Percentiles rank a stretch among this genome's conserved stretches.
phyloP scores from a whole-genome alignment of 2,888 invertebrate genomes.

The Drosophila neoperkinsi region DNA sequence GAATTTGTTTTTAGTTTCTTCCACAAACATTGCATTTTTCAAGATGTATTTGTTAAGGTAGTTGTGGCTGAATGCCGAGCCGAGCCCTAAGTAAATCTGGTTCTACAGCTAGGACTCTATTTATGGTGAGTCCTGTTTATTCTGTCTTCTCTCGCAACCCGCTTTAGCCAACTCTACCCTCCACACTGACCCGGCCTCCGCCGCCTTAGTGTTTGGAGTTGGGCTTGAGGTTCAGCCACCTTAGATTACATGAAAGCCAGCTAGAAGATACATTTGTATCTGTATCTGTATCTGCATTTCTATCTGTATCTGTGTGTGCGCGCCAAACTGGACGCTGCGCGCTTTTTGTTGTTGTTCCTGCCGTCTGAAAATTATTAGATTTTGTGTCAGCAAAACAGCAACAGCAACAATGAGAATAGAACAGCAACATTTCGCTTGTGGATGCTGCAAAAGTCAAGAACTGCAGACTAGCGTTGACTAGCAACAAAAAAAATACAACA shows the following conservation, averaged over 20 bases:
- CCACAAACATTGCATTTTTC: background rate
- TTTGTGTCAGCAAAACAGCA: slow-evolving; percentile 58
- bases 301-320: slow-evolving; percentile 28
- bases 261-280: slow-evolving; percentile 50
- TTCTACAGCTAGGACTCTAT: slow-evolving; percentile 55
- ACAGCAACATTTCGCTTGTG: slow-evolving; percentile 28
- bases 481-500: slow-evolving; percentile 10
- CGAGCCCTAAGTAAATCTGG: slow-evolving; percentile 27
- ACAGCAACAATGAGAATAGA: slow-evolving; percentile 26
- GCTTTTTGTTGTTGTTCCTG: slow-evolving; percentile 30
- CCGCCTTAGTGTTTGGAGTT: slow-evolving; percentile 2
- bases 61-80: background rate
- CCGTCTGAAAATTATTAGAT: slow-evolving; percentile 68
- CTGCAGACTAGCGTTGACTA: slow-evolving; percentile 31
- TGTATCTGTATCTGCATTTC: slow-evolving; percentile 14
- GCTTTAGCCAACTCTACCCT: background rate
- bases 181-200: background rate
- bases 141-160: background rate
- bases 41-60: background rate
- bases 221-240: slow-evolving; percentile 51
- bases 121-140: slow-evolving; percentile 55
- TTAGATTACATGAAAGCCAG: slow-evolving; percentile 33
- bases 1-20: background rate
- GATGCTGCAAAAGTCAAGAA: slow-evolving; percentile 71
- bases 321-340: slow-evolving; percentile 62